Evolutionary conservation across 2,113 vertebrate genomes (phyloP).

Genomic region (Otus sunia): DNA sequence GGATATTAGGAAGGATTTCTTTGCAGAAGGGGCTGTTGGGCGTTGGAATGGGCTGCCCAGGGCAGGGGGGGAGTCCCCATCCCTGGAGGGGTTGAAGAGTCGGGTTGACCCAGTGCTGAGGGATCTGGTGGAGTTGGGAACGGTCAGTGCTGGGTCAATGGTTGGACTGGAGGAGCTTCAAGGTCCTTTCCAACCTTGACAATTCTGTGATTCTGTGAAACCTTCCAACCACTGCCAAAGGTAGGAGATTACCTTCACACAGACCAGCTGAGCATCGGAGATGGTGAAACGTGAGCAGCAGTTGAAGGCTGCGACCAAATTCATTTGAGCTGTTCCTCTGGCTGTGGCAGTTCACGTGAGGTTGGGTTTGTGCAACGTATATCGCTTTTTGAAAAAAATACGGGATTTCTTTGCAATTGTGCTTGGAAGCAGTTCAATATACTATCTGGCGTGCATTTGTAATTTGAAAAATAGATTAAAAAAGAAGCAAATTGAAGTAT

Average conservation of each 20-base stretch:
- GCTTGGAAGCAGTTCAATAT: conserved; percentile 3
- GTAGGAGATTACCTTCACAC: not conserved
- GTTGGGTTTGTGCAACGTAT: not conserved
- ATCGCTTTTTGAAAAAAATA: not conserved
- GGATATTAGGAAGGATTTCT: no score
- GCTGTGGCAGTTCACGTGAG: not conserved
- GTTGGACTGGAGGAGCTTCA: no score
- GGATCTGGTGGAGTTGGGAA: no score
- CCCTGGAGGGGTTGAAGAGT: no score
- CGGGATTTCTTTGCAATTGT: not conserved
- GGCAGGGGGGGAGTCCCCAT: no score
- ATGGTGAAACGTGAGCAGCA: rapidly evolving
- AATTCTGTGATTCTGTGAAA: no score
- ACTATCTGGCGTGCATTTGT: not conserved
- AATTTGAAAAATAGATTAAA: conserved; percentile 14
- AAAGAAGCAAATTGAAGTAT: not conserved
- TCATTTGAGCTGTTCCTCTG: not conserved
- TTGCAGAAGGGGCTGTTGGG: no score
- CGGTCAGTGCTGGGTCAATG: no score
- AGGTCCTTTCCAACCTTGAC: no score
- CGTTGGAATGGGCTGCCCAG: no score
- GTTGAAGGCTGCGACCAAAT: not conserved
- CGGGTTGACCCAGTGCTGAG: no score
- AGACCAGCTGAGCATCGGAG: not conserved
- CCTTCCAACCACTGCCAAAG: not conserved